Percentiles rank a stretch among this genome's conserved stretches.
phyloP scores from a whole-genome alignment of 2,113 vertebrate species.

The Prolemur simus region DNA sequence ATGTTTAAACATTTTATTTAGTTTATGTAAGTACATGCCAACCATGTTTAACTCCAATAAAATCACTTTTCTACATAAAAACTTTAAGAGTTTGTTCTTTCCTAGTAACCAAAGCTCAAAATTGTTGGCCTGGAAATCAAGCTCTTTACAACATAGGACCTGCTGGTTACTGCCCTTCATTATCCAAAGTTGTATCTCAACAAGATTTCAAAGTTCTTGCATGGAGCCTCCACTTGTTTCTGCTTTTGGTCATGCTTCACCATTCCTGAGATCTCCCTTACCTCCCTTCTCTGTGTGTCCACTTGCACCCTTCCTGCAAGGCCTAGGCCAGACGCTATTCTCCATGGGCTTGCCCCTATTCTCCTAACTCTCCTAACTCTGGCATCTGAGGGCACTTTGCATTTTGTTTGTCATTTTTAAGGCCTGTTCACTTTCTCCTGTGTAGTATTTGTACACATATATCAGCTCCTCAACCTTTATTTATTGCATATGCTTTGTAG shows the following conservation, averaged over 20 bases:
- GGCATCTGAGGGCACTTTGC: not conserved
- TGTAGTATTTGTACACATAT: not conserved
- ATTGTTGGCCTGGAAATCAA: not conserved
- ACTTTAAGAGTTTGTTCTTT: not conserved
- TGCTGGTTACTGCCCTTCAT: not conserved
- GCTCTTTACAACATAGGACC: not conserved
- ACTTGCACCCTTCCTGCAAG: not conserved
- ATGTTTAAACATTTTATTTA: slow-evolving; percentile 9
- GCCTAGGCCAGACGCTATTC: not conserved
- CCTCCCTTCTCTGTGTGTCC: not conserved
- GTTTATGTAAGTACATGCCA: not conserved
- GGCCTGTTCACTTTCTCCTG: not conserved
- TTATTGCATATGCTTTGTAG: not conserved
- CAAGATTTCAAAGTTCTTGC: not conserved
- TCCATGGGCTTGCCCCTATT: not conserved
- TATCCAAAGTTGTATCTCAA: not conserved
- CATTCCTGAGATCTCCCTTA: not conserved
- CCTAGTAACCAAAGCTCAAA: not conserved
- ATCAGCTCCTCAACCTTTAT: not conserved
- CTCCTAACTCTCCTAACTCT: not conserved
- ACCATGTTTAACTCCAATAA: not conserved
- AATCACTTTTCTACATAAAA: not conserved
- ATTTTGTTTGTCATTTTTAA: slow-evolving; percentile 23
- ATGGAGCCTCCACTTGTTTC: not conserved
- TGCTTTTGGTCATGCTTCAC: not conserved